Evolutionary conservation across 2,888 invertebrate species (phyloP).

Genomic region (Strigamia transsilvanica): DNA sequence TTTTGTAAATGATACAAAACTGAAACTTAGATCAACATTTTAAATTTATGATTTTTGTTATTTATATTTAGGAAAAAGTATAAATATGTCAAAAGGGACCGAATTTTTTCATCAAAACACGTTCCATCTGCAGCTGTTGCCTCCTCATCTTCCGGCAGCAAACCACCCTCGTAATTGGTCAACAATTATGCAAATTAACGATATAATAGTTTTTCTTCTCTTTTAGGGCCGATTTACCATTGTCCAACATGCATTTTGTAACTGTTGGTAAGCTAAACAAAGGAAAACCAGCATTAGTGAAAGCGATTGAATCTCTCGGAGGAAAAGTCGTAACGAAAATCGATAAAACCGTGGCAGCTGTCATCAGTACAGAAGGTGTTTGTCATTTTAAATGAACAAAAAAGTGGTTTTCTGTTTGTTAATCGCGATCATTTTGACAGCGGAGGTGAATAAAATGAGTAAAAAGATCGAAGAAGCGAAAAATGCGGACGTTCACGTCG

Average conservation of each 20-base stretch:
- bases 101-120: constrained; percentile 60
- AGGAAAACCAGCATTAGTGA: constrained; percentile 70
- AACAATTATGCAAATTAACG: neutral
- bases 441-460: constrained; percentile 74
- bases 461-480: constrained; percentile 74
- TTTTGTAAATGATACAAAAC: constrained; percentile 66
- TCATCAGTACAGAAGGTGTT: constrained; percentile 73
- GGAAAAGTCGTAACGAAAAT: constrained; percentile 76
- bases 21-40: neutral
- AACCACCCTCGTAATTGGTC: neutral
- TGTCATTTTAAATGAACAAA: no score
- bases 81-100: constrained; percentile 63
- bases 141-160: neutral
- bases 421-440: constrained; percentile 60
- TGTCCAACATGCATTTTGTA: constrained; percentile 82
- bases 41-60: neutral
- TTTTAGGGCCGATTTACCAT: constrained; percentile 59
- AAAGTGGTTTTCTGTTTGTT: neutral
- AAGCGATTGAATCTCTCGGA: constrained; percentile 76
- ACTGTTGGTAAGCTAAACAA: constrained; percentile 68
- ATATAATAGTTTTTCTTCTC: constrained; percentile 51
- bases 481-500: constrained; percentile 78
- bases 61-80: constrained; percentile 64
- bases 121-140: neutral
- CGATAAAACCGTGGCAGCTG: constrained; percentile 74